Evolutionary conservation across 2,113 vertebrate species (phyloP).

Genomic region (Cololabis saira): DNA sequence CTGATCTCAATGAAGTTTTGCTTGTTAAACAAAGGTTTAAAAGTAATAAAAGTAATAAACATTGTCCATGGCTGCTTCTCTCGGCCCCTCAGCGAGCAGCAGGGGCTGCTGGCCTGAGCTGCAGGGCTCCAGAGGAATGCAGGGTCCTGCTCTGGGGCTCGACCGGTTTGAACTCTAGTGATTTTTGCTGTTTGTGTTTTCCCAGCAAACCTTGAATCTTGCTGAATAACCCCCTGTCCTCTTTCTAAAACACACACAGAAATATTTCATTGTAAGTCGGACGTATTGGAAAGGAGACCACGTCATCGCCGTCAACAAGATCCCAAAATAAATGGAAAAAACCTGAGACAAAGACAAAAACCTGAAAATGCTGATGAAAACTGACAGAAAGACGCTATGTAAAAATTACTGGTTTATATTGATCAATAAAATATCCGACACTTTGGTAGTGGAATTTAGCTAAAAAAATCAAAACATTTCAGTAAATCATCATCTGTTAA

Average conservation of each 20-base stretch:
- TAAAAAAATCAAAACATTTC: too few relatives aligned
- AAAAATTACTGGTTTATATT: too few relatives aligned
- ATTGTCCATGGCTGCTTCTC: slow-evolving; percentile 15
- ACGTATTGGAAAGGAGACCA: slow-evolving; percentile 62
- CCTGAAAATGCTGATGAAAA: too few relatives aligned
- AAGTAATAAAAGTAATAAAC: too few relatives aligned
- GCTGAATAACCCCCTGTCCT: slow-evolving; percentile 23
- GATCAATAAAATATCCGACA: too few relatives aligned
- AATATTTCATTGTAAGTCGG: slow-evolving; percentile 49
- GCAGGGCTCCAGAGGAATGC: slow-evolving; percentile 66
- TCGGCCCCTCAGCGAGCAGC: slow-evolving; percentile 10
- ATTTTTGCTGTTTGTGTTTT: slow-evolving; percentile 77
- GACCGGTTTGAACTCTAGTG: slow-evolving; percentile 68
- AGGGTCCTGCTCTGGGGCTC: slow-evolving; percentile 60
- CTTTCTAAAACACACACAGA: slow-evolving; percentile 40
- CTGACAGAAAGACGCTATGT: too few relatives aligned
- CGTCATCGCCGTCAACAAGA: slow-evolving; percentile 55
- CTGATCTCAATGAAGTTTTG: too few relatives aligned
- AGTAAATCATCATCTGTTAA: too few relatives aligned
- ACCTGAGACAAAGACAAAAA: too few relatives aligned
- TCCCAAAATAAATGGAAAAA: slow-evolving; percentile 59
- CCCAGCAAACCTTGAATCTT: slow-evolving; percentile 76
- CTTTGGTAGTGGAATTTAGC: too few relatives aligned
- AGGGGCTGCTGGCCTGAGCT: slow-evolving; percentile 22
- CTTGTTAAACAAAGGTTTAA: too few relatives aligned